These are phyloP conservation scores for Lochmaea crataegi DNA, from an alignment of 2,888 invertebrate genomes.

Conservation along the genomic window DNA sequence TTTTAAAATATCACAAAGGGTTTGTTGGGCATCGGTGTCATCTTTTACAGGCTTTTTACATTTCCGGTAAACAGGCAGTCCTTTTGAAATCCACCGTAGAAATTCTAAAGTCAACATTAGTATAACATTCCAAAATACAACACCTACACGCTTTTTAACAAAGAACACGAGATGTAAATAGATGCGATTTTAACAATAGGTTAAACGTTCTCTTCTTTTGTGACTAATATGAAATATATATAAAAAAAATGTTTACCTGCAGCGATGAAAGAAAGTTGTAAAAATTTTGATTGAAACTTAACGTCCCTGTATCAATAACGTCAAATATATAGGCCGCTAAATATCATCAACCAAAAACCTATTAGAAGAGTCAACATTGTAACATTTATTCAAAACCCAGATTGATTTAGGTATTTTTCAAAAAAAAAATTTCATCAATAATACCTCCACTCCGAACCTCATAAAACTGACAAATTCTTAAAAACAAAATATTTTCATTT, in stretches of 20 bases:
- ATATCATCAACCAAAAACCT: too few relatives aligned
- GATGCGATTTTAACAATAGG: conserved; percentile 16
- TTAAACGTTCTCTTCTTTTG: not conserved
- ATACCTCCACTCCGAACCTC: too few relatives aligned
- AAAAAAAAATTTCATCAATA: too few relatives aligned
- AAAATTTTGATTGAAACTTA: not conserved
- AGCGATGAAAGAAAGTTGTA: not conserved
- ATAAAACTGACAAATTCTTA: too few relatives aligned
- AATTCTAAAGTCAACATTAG: conserved; percentile 56
- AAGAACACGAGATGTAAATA: conserved; percentile 56
- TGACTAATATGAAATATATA: conserved; percentile 9
- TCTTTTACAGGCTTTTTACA: conserved; percentile 38
- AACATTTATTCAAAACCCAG: too few relatives aligned
- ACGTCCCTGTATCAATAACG: not conserved
- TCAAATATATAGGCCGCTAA: not conserved
- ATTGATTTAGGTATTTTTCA: too few relatives aligned
- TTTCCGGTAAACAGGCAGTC: conserved; percentile 43
- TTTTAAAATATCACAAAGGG: conserved; percentile 30
- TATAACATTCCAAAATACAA: conserved; percentile 50
- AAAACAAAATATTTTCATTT: too few relatives aligned
- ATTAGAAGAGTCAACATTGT: too few relatives aligned
- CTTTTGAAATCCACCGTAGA: conserved; percentile 51
- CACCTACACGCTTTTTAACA: conserved; percentile 54
- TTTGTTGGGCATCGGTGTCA: conserved; percentile 39
- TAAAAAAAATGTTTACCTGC: conserved; percentile 11